phyloP scores from a whole-genome alignment of 1,140 invertebrate genomes.

The Ips typographus region DNA sequence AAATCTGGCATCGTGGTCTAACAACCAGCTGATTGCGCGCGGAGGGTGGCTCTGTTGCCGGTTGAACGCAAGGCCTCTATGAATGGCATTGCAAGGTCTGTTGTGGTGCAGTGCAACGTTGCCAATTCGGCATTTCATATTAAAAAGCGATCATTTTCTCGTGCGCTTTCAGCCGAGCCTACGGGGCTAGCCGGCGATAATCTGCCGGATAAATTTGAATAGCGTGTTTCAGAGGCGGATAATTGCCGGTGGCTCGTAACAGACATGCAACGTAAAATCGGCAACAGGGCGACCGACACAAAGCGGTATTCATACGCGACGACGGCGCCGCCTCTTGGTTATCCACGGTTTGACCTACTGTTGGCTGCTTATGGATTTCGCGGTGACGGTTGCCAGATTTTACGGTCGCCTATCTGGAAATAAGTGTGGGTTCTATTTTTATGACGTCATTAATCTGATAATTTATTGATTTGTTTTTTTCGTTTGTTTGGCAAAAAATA shows the following conservation, averaged over 20 bases:
- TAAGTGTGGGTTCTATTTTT: not conserved
- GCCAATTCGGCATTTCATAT: conserved; percentile 1
- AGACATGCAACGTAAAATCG: not conserved
- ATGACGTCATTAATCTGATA: too few relatives aligned
- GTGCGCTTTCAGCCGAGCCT: not conserved
- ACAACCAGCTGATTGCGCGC: conserved; percentile 53
- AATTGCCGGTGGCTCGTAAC: too few relatives aligned
- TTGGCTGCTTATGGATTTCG: conserved; percentile 8
- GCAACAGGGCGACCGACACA: conserved; percentile 23
- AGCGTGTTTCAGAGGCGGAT: too few relatives aligned
- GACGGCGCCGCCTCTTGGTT: conserved; percentile 8
- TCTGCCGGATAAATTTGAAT: too few relatives aligned
- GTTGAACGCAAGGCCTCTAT: conserved; percentile 55
- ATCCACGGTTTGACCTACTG: conserved; percentile 18
- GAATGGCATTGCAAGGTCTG: conserved; percentile 63
- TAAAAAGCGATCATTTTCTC: too few relatives aligned
- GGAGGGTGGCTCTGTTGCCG: conserved; percentile 51
- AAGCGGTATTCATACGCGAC: conserved; percentile 14
- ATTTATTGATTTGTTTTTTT: too few relatives aligned
- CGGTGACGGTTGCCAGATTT: conserved; percentile 3
- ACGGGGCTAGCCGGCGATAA: not conserved
- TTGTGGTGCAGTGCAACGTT: conserved; percentile 51
- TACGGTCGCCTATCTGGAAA: not conserved
- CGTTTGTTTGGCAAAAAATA: too few relatives aligned
- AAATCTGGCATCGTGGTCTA: conserved; percentile 45